These are phyloP conservation scores for Scopus umbretta DNA, from an alignment of 2,113 vertebrate genomes.

Conservation along the genomic window DNA sequence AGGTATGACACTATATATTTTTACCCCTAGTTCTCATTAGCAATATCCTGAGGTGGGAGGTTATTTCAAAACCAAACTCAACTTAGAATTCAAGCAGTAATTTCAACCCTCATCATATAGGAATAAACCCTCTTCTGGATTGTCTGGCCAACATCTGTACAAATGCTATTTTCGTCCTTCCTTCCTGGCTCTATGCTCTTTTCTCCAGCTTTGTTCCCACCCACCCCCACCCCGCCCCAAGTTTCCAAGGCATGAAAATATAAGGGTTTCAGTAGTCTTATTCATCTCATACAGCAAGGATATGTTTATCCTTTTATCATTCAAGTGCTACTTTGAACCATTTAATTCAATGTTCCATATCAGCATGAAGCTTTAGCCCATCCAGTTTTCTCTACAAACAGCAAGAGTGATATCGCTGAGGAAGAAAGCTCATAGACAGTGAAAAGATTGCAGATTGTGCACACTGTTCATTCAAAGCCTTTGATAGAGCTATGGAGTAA, in stretches of 20 bases:
- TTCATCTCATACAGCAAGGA: background rate
- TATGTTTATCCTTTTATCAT: background rate
- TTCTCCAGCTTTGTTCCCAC: background rate
- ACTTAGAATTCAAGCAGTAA: background rate
- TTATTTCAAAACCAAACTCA: background rate
- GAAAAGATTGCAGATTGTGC: background rate
- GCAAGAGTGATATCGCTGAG: background rate
- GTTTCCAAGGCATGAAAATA: background rate
- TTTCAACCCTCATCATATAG: background rate
- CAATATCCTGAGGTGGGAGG: background rate
- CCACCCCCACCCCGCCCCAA: too few relatives aligned
- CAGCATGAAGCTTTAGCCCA: background rate
- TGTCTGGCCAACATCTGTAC: background rate
- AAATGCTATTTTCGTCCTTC: background rate
- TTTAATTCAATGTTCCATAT: background rate
- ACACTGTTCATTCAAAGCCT: background rate
- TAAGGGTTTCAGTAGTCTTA: background rate
- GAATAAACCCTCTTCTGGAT: background rate
- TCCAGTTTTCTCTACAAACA: background rate
- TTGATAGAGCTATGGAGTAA: background rate
- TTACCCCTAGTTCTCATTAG: background rate
- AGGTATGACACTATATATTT: background rate
- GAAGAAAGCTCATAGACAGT: background rate
- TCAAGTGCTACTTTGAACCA: background rate
- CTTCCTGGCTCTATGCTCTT: background rate